Evolutionary conservation across 1,140 invertebrate species (phyloP), one percentile per base, ranked within the genome.

Genomic region (Drosophila aff.): DNA sequence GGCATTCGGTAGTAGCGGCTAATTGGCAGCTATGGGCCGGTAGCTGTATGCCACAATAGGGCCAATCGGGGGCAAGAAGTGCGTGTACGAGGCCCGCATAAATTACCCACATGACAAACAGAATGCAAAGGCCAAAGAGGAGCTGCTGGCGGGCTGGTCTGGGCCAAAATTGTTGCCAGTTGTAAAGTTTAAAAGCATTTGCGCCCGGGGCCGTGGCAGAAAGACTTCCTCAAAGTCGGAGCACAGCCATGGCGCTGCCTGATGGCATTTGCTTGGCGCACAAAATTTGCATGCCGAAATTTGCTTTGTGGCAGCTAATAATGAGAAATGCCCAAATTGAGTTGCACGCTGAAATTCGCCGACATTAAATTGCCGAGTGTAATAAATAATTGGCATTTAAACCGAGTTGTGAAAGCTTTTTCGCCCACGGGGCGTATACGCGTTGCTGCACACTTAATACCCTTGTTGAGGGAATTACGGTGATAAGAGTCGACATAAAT

Each of bases 381-480:
- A 87, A 74, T 87, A 78, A 74, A 87, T 87, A 87, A 87, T 87
- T 87, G 84, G 82, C 77, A 83, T 87, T 87, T 87, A 89, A 89
- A 89, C 68, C 59, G 68, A 73, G 62, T 67, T 59, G 66, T 67
- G 73, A 89, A 81, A 81, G 64, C 64, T 64, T 73, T 63, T 87
- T 71, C 52, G 59, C 60, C 28, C 52, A 77, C 41, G 57, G 36
- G 40, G 40, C 58, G 82, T 43, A 75, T 71, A 57, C 68, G 67
- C 61, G 41, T 38, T 67, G 46, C 53, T 43, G 46, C 28, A 40
- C 63, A 33, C 41, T 72, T 36, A 40, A 73, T 73, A 73, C 69
- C 18, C 69, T 73, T 73, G n/a, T 15, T 13, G 36, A 18, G 10
- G 26, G 36, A 60, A 6, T 59, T 26, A 13, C 31, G 10, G 13